phyloP scores from a whole-genome alignment of 2,113 vertebrate genomes.

The Camelus bactrianus region DNA sequence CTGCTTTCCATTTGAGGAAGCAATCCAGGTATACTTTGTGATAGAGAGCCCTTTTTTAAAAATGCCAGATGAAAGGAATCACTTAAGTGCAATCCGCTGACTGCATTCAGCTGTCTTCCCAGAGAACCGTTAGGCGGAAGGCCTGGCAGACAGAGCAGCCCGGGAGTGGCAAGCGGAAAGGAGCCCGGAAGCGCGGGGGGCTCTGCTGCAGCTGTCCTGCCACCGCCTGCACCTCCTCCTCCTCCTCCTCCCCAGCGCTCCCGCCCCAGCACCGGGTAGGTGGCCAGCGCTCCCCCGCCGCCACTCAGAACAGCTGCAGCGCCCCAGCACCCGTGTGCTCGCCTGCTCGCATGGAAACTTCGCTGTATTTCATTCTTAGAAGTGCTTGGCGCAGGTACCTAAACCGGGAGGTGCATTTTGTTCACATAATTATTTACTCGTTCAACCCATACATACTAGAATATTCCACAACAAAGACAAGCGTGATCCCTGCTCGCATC shows the following conservation, averaged over 20 bases:
- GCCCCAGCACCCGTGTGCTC: not conserved
- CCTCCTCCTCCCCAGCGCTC: not conserved
- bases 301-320: rapidly evolving
- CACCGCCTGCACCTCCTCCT: not conserved
- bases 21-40: too few species aligned
- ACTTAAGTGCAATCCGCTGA: not conserved
- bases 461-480: not conserved
- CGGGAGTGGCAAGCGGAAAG: too few species aligned
- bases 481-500: not conserved
- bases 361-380: not conserved
- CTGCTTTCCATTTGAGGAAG: not conserved
- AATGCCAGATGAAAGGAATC: not conserved
- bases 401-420: not conserved
- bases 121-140: too few species aligned
- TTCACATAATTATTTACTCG: not conserved
- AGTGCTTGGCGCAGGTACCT: too few species aligned
- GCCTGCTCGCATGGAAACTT: not conserved
- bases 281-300: too few species aligned
- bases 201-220: too few species aligned
- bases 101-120: not conserved
- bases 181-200: too few species aligned
- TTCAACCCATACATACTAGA: not conserved
- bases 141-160: too few species aligned
- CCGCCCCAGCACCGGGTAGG: too few species aligned
- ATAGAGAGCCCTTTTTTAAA: not conserved